A percentile compares a stretch with the other conserved stretches of the same genome.
Conservation (phyloP, 1,140 invertebrate species). For the Pinna nobilis region DNA sequence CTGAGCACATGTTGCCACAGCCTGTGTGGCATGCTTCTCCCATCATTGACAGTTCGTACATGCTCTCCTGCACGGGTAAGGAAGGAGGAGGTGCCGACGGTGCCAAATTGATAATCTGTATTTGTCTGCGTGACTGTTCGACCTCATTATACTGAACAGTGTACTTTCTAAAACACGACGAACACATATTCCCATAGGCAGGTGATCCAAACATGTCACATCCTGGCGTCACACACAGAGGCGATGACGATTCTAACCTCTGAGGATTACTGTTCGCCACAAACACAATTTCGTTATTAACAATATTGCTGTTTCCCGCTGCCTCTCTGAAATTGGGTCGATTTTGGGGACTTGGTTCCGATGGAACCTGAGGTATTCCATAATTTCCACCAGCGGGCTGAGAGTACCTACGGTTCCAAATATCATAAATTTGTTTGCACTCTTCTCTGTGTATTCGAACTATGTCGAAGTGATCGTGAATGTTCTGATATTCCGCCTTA, state of each 20-base stretch:
- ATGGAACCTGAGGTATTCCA: too few relatives aligned
- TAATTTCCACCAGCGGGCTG: neutral
- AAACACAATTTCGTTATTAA: conserved; percentile 3
- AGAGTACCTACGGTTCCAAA: conserved; percentile 24
- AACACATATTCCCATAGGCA: conserved; percentile 47
- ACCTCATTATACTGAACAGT: conserved; percentile 37
- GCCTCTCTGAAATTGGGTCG: neutral
- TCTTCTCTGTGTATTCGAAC: conserved; percentile 44
- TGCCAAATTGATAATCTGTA: neutral
- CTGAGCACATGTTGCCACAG: conserved; percentile 59
- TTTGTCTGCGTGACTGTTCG: conserved; percentile 16
- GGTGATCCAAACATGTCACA: conserved; percentile 57
- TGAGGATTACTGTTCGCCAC: neutral
- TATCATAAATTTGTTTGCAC: conserved; percentile 38
- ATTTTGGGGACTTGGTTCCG: neutral
- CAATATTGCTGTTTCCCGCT: neutral
- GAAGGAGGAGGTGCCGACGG: conserved; percentile 32
- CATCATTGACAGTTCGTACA: conserved; percentile 48
- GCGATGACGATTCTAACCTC: neutral
- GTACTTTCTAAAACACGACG: conserved; percentile 54
- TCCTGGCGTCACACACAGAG: conserved; percentile 42
- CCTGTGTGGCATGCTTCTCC: conserved; percentile 41
- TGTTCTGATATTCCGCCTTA: conserved; percentile 36
- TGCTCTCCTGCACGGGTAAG: conserved; percentile 13
- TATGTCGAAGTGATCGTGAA: conserved; percentile 53